These are phyloP conservation scores for Herpetotheres cachinnans DNA, from an alignment of 2,113 vertebrate genomes.

Conservation along the genomic window DNA sequence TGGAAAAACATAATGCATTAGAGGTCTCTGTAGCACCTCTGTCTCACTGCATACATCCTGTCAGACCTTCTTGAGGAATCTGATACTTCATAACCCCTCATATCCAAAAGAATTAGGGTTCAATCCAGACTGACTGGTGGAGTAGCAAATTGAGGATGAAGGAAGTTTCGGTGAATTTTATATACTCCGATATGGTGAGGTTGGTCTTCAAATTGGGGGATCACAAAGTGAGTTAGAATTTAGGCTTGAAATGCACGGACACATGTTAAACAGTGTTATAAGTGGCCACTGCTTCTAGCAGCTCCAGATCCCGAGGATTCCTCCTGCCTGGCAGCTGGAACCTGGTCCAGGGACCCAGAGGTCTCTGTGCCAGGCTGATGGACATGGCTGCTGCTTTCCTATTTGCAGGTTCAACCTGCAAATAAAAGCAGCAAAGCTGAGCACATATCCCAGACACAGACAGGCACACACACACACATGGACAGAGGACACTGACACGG, in stretches of 20 bases:
- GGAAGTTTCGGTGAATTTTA: neutral
- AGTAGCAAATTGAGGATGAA: neutral
- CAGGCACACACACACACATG: neutral
- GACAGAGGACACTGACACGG: fast-evolving
- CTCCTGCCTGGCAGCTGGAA: neutral
- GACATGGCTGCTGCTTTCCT: neutral
- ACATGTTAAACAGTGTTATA: neutral
- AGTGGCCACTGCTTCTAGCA: neutral
- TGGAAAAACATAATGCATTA: neutral
- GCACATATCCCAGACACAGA: fast-evolving
- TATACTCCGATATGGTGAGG: neutral
- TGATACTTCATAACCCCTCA: neutral
- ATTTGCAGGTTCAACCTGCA: neutral
- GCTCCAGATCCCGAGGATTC: neutral
- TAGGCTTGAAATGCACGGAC: neutral
- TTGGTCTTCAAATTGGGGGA: neutral
- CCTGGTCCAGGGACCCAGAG: too few species aligned
- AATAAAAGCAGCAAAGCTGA: neutral
- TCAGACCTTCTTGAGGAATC: neutral
- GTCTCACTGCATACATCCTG: neutral
- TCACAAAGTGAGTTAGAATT: neutral
- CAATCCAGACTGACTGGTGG: neutral
- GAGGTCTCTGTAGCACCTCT: neutral
- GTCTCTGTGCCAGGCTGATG: neutral
- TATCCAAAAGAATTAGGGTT: neutral